phyloP scores from a whole-genome alignment of 2,797 vertebrate species.

The Discoglossus pictus region DNA sequence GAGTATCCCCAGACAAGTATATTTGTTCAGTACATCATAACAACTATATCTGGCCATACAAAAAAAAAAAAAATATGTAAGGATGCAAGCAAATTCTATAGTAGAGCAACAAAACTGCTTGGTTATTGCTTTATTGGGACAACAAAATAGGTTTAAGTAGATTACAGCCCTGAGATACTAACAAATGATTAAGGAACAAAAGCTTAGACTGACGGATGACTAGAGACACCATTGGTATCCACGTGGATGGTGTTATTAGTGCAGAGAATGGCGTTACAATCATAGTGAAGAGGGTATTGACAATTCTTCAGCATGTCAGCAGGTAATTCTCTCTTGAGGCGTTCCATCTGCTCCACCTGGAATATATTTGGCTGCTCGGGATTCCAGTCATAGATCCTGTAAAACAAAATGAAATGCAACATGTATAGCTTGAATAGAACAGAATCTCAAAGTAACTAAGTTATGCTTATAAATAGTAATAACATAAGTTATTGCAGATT shows the following conservation, averaged over 20 bases:
- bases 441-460: no score
- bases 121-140: constrained; percentile 71
- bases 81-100: constrained; percentile 57
- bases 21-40: constrained; percentile 42
- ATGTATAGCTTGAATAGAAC: no score
- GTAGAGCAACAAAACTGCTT: constrained; percentile 59
- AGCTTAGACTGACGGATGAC: constrained; percentile 59
- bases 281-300: constrained; percentile 77
- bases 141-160: constrained; percentile 54
- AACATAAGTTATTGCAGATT: no score
- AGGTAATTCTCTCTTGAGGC: constrained; percentile 83
- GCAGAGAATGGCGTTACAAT: constrained; percentile 70
- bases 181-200: constrained; percentile 16
- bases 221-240: constrained; percentile 61
- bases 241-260: constrained; percentile 55
- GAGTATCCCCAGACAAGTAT: constrained; percentile 48
- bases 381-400: constrained; percentile 88
- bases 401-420: constrained; percentile 9
- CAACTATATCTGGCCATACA: constrained; percentile 61
- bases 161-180: constrained; percentile 51
- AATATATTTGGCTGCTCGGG: constrained; percentile 89
- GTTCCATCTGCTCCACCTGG: constrained; percentile 90
- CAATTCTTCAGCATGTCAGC: constrained; percentile 82
- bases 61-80: constrained; percentile 52
- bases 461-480: no score